Conservation (phyloP, 2,888 invertebrate genomes). For the Asteroscopus sphinx region DNA sequence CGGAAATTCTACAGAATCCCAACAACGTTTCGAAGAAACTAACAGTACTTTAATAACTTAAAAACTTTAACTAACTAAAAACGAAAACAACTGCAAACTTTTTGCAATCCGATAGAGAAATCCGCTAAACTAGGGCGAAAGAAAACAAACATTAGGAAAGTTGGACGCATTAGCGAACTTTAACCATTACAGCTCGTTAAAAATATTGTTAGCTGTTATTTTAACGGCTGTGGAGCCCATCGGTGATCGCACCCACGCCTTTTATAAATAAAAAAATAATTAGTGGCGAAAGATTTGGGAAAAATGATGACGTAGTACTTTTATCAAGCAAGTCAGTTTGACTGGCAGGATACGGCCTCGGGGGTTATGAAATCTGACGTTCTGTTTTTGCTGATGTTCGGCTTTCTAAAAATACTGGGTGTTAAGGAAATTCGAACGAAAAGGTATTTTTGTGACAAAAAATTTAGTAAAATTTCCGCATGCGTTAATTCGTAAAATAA, state of each 20-base stretch:
- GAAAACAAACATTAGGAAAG: constrained; percentile 66
- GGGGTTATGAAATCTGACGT: constrained; percentile 9
- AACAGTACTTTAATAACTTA: constrained; percentile 4
- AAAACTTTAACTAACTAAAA: constrained; percentile 34
- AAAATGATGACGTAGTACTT: constrained; percentile 20
- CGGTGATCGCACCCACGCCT: constrained; percentile 4
- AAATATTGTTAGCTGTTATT: constrained; percentile 63
- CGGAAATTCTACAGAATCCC: constrained; percentile 1
- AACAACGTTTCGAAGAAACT: constrained; percentile 5
- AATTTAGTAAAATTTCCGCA: background rate
- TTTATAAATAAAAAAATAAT: constrained; percentile 39
- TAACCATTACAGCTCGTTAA: constrained; percentile 68
- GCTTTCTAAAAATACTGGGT: background rate
- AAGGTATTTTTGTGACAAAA: constrained; percentile 3
- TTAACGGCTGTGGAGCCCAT: constrained; percentile 35
- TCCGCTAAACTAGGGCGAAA: constrained; percentile 57
- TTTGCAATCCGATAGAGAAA: constrained; percentile 38
- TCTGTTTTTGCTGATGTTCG: constrained; percentile 9
- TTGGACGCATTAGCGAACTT: constrained; percentile 69
- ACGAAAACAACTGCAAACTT: constrained; percentile 40
- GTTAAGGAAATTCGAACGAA: constrained; percentile 2
- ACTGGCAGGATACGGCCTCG: constrained; percentile 19
- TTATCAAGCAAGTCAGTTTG: constrained; percentile 22
- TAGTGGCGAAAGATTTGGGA: constrained; percentile 28
- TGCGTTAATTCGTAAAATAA: no score